phyloP scores from a whole-genome alignment of 2,888 invertebrate species.

The Scaeva pyrastri region DNA sequence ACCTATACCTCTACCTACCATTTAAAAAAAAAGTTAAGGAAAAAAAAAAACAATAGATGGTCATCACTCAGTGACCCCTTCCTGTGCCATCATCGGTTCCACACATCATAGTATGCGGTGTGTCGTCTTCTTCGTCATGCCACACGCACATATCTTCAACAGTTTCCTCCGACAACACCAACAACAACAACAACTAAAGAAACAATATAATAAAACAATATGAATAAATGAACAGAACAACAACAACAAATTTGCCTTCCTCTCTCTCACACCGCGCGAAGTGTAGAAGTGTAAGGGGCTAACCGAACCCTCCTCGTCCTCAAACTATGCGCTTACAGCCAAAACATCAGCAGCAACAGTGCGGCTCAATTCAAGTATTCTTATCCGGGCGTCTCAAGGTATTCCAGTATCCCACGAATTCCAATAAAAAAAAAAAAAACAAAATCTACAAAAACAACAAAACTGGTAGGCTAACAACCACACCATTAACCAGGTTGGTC shows the following conservation, averaged over 20 bases:
- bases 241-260: slow-evolving; percentile 62
- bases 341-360: slow-evolving; percentile 62
- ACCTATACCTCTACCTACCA: no score
- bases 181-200: slow-evolving; percentile 25
- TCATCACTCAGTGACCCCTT: slow-evolving; percentile 73
- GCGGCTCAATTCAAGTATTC: slow-evolving; percentile 72
- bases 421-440: slow-evolving; percentile 47
- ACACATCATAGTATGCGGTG: slow-evolving; percentile 13
- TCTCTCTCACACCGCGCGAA: not conserved
- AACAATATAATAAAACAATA: slow-evolving; percentile 17
- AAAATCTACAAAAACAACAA: slow-evolving; percentile 31
- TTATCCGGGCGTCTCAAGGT: slow-evolving; percentile 78
- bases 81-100: slow-evolving; percentile 64
- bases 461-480: slow-evolving; percentile 76
- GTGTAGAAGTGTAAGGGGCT: not conserved
- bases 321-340: slow-evolving; percentile 46
- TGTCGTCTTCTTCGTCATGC: slow-evolving; percentile 69
- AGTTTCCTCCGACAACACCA: slow-evolving; percentile 50
- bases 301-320: slow-evolving; percentile 26
- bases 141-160: slow-evolving; percentile 67
- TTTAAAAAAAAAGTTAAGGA: not conserved
- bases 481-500: slow-evolving; percentile 31
- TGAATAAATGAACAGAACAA: slow-evolving; percentile 39
- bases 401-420: slow-evolving; percentile 77
- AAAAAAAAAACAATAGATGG: slow-evolving; percentile 67